Base-by-base conservation (phyloP, 1,140 invertebrate species). In the Neodiprion virginianus region DNA sequence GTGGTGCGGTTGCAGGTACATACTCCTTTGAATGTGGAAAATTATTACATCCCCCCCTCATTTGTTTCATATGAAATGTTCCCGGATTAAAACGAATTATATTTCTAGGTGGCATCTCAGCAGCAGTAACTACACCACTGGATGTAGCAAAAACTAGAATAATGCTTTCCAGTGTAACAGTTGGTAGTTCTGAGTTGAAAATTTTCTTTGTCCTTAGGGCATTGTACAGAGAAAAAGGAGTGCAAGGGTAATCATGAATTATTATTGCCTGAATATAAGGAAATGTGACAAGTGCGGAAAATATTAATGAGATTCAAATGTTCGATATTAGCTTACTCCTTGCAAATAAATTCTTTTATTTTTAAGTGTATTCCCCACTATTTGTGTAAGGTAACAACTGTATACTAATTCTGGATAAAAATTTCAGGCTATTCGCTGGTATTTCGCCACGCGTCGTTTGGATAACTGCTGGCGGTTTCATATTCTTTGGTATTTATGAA, bases 141-240 rank as follows among this genome's bases (percentile, higher is more conserved):
- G 97, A 98, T 90, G 95, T 98, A 9, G 95, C 94, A 0, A 98
- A 98, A 89, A 98, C 97, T 0, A 88, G 96, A 77, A 97, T 98
- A 67, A 98, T 98, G 95, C 88, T 98, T 11, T 94, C 96, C 2
- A 90, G 94, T 76, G 89, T 88, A 49, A 88, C 88, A 77, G 74
- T 83, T 14, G 53, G 53, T 61, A 61, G 53, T 17, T 61, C 53
- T 61, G 53, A 61, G n/a, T 17, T 61, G 11, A 61, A 17, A 17
- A 61, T 61, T 14, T 8, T 8, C 53, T 14, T 17, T 4, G 8
- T 61, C 11, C 82, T 96, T 3, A 82, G 80, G 74, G 79, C 83
- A 50, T 89, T 96, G 69, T 93, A 92, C 81, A 72, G 78, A 47
- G 88, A 93, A 78, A 87, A 90, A n/a, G 95, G 95, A 9, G 11